These are phyloP conservation scores for Enteromius fasciolatus DNA, from an alignment of 2,797 vertebrate species.

Conservation along the genomic window DNA sequence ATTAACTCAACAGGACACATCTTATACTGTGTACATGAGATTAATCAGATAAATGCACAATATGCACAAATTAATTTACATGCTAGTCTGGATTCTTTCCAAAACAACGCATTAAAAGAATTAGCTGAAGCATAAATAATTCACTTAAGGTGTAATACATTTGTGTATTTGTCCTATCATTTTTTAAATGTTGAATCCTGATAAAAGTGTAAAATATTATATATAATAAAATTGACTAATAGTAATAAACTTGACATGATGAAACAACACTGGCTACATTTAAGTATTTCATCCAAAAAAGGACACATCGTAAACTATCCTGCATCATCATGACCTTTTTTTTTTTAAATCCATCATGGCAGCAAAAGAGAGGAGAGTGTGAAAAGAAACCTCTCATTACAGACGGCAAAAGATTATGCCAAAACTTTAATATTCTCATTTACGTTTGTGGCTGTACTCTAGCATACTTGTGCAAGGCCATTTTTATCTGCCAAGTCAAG, in stretches of 20 bases:
- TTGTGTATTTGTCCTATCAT: background rate
- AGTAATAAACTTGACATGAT: background rate
- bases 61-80: background rate
- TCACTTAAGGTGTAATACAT: background rate
- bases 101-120: background rate
- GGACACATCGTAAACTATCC: slow-evolving; percentile 52
- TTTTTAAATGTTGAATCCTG: background rate
- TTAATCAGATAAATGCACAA: background rate
- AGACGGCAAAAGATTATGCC: slow-evolving; percentile 41
- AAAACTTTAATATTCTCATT: slow-evolving; percentile 69
- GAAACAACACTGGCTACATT: background rate
- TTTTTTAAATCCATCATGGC: slow-evolving; percentile 70
- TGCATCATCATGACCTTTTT: slow-evolving; percentile 52
- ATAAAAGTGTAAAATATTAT: background rate
- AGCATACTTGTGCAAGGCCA: slow-evolving; percentile 58
- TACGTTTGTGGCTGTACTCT: slow-evolving; percentile 63
- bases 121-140: slow-evolving; percentile 1
- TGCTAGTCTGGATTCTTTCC: background rate
- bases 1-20: background rate
- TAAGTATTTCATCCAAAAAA: background rate
- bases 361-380: slow-evolving; percentile 57
- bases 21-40: background rate
- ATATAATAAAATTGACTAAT: background rate
- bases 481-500: slow-evolving; percentile 63
- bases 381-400: slow-evolving; percentile 66